A percentile compares a stretch with the other conserved stretches of the same genome.
Evolutionary conservation across 2,113 vertebrate genomes (phyloP).

Genomic region (Macroglossus sobrinus): DNA sequence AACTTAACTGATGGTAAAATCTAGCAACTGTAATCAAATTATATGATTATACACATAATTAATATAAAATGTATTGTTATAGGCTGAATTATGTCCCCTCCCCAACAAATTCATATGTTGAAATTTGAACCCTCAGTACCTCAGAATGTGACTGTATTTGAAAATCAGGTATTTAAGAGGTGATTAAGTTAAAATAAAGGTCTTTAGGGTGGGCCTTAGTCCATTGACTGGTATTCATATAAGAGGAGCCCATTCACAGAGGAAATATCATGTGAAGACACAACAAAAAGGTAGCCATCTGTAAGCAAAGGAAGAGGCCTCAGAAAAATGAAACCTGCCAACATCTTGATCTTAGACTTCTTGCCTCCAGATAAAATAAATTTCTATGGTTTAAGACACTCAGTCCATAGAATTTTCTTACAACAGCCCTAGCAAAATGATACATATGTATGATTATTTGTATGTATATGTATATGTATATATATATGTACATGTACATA

Average conservation of each 20-base stretch:
- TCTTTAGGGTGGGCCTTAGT: neutral
- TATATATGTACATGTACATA: neutral
- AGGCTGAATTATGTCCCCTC: neutral
- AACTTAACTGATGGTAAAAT: neutral
- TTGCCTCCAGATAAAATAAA: neutral
- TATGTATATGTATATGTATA: neutral
- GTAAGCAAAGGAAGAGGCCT: neutral
- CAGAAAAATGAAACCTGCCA: neutral
- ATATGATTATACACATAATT: neutral
- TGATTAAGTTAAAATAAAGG: neutral
- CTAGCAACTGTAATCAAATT: neutral
- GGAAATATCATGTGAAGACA: neutral
- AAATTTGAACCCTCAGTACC: neutral
- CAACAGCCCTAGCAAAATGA: neutral
- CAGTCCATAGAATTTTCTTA: neutral
- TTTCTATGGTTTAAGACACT: neutral
- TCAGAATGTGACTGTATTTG: neutral
- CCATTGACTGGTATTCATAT: neutral
- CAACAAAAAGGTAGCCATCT: neutral
- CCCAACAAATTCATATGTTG: neutral
- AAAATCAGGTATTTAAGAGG: neutral
- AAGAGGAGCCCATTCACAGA: neutral
- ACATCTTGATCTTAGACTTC: neutral
- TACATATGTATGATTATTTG: neutral
- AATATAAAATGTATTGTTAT: neutral